A percentile compares a stretch with the other conserved stretches of the same genome.
Evolutionary conservation across 2,888 invertebrate genomes (phyloP).

Genomic region (Megalurothrips usitatus): DNA sequence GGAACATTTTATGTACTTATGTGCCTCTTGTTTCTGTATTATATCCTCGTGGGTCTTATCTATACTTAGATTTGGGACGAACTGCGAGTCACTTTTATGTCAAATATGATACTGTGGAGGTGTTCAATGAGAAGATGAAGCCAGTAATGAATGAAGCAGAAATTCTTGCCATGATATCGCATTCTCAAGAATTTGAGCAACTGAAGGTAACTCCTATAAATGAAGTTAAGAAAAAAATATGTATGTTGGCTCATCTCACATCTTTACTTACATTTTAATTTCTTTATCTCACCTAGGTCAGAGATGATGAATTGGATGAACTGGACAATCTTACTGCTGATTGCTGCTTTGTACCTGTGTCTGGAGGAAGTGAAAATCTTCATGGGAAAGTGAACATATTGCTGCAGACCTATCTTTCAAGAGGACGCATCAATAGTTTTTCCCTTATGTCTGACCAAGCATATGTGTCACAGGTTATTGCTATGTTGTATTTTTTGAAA

Average conservation of each 20-base stretch:
- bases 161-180: slow-evolving; percentile 84
- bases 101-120: slow-evolving; percentile 90
- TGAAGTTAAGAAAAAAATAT: slow-evolving; percentile 15
- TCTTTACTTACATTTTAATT: slow-evolving; percentile 29
- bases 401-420: slow-evolving; percentile 82
- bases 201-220: slow-evolving; percentile 61
- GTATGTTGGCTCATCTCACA: slow-evolving; percentile 29
- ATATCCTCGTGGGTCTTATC: not conserved
- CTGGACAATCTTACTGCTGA: slow-evolving; percentile 69
- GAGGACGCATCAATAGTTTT: slow-evolving; percentile 73
- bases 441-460: slow-evolving; percentile 84
- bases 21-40: not conserved
- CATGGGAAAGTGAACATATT: slow-evolving; percentile 94
- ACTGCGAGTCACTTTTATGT: slow-evolving; percentile 98
- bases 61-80: slow-evolving; percentile 72
- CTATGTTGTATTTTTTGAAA: not conserved
- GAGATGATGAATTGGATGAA: slow-evolving; percentile 93
- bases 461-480: slow-evolving; percentile 76
- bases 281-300: slow-evolving; percentile 54
- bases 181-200: slow-evolving; percentile 92
- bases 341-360: slow-evolving; percentile 72
- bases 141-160: slow-evolving; percentile 81
- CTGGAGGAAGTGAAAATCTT: slow-evolving; percentile 81
- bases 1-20: not conserved
- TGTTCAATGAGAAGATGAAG: slow-evolving; percentile 78